Conservation (phyloP, 2,888 invertebrate species). For the Lydus trimaculatus region DNA sequence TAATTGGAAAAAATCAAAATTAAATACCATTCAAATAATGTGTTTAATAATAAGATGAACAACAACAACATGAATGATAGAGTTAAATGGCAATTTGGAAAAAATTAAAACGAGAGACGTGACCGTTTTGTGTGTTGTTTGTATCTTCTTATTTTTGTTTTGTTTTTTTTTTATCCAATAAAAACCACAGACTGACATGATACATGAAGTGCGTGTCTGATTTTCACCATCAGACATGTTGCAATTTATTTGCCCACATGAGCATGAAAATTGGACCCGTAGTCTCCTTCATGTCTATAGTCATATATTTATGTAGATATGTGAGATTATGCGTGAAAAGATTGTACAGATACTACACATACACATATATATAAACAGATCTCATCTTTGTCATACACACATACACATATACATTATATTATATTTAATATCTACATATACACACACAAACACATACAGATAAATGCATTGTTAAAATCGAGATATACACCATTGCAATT, state of each 20-base stretch:
- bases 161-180: not conserved
- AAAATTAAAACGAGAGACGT: conserved; percentile 8
- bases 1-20: too few relatives aligned
- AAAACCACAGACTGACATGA: conserved; percentile 17
- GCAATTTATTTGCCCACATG: conserved; percentile 32
- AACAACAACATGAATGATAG: not conserved
- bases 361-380: conserved; percentile 16
- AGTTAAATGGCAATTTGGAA: not conserved
- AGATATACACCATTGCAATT: conserved; percentile 15
- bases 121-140: not conserved
- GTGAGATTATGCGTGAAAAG: conserved; percentile 32
- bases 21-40: not conserved
- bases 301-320: conserved; percentile 39
- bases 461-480: conserved; percentile 8
- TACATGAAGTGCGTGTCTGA: conserved; percentile 32
- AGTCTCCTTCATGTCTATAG: conserved; percentile 33
- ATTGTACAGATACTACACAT: conserved; percentile 24
- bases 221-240: conserved; percentile 32
- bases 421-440: too few relatives aligned
- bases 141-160: not conserved
- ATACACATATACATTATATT: conserved; percentile 23
- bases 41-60: not conserved
- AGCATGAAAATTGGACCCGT: conserved; percentile 37
- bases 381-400: conserved; percentile 26
- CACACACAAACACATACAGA: conserved; percentile 21